Evolutionary conservation across 2,888 invertebrate genomes (phyloP), one percentile per base, ranked within the genome.

Genomic region (Apodemia duryi): DNA sequence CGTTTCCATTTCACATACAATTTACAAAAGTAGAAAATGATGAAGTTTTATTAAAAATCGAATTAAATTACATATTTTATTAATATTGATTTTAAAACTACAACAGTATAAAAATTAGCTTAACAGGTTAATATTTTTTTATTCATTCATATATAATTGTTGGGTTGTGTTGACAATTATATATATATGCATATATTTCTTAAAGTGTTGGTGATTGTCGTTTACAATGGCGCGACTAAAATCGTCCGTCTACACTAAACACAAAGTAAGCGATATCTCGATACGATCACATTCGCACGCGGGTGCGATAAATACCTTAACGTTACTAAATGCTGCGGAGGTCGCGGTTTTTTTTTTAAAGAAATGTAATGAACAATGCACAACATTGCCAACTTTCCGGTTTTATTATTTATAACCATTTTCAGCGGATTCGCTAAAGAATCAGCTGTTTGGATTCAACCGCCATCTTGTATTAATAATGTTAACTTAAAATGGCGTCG

Each of bases 381-480:
- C 52, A 64, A 67, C 76, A 88, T 88, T 88, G 87, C 81, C 76
- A 74, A 83, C 88, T 89, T 89, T 88, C 82, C 80, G 67, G 74
- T 83, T 83, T 84, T 72, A 68, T 75, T 73, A 71, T 70, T 75
- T 73, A 71, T 77, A 75, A 80, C 87, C 86, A 86, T 79, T 77
- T 74, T 73, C 86, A 81, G 82, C 82, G 73, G 84, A 82, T 88
- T 87, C 86, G 68, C 65, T 67, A 70, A 74, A 75, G 85, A 89
- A 88, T 80, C 82, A 72, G 84, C 84, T 76, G 88, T 79, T 84
- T 83, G 89, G 87, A 73, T 86, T 87, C 86, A 86, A 79, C 70
- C 82, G 84, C 86, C 87, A 83, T 79, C 68, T 78, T 75, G 2
- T 13, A n/a, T 60, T 7, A 32, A 10, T 6, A 46, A 21, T 13